phyloP scores from a whole-genome alignment of 2,113 vertebrate species.

The Charina bottae region DNA sequence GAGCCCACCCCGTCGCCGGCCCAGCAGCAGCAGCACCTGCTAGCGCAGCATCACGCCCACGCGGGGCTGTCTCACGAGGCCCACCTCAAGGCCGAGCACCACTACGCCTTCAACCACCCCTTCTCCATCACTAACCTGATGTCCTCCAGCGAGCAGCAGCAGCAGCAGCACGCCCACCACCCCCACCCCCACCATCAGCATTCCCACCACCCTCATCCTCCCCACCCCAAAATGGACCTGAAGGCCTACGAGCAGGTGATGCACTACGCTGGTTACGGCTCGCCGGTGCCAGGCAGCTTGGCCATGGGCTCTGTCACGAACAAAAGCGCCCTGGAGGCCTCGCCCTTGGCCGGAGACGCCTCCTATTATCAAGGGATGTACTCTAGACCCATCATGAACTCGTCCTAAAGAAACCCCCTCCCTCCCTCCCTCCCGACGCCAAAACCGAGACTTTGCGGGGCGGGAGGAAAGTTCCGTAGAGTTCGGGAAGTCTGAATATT shows the following conservation, averaged over 20 bases:
- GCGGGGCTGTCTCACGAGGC: slow-evolving; percentile 89
- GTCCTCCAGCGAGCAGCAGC: slow-evolving; percentile 97
- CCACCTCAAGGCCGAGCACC: slow-evolving; percentile 97
- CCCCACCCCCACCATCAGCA: slow-evolving; percentile 50
- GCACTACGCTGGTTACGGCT: slow-evolving; percentile 94
- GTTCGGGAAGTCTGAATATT: slow-evolving; percentile 4
- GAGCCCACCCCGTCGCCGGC: slow-evolving; percentile 85
- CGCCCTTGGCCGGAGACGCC: slow-evolving; percentile 87
- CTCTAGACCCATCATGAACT: slow-evolving; percentile 98
- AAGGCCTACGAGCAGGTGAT: slow-evolving; percentile 99
- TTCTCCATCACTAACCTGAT: slow-evolving; percentile 99
- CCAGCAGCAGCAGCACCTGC: slow-evolving; percentile 80
- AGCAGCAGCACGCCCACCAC: slow-evolving; percentile 81
- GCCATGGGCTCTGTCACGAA: slow-evolving; percentile 94
- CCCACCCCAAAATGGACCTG: slow-evolving; percentile 95
- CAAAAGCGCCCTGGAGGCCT: slow-evolving; percentile 90
- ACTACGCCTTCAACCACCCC: slow-evolving; percentile 98
- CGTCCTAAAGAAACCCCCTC: slow-evolving; percentile 78
- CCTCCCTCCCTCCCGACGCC: too few species aligned
- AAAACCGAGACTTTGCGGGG: background rate
- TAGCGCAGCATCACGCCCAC: slow-evolving; percentile 87
- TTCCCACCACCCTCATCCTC: slow-evolving; percentile 79
- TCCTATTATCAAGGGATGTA: slow-evolving; percentile 96
- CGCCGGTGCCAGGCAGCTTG: slow-evolving; percentile 90
- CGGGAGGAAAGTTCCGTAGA: background rate